A percentile compares a stretch with the other conserved stretches of the same genome.
Conservation (phyloP, 2,888 invertebrate species). For the Ptilodon capucinus region DNA sequence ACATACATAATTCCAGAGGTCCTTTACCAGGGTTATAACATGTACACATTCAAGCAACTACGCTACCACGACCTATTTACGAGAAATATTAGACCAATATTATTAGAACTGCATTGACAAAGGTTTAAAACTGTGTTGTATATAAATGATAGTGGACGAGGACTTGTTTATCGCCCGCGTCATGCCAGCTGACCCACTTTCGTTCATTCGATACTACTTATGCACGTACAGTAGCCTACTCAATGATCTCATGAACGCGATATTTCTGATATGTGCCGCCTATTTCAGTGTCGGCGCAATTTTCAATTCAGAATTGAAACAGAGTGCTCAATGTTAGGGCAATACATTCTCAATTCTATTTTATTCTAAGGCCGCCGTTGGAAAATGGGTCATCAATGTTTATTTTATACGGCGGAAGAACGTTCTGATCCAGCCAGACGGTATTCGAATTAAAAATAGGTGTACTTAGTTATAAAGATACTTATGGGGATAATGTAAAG, state of each 20-base stretch:
- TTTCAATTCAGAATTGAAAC: slow-evolving; percentile 40
- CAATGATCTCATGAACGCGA: slow-evolving; percentile 56
- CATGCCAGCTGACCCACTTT: slow-evolving; percentile 77
- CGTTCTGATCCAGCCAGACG: background rate
- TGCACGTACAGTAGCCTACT: slow-evolving; percentile 37
- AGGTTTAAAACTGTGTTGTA: slow-evolving; percentile 34
- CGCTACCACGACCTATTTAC: too few species aligned
- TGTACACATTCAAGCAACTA: too few species aligned
- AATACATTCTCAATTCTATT: slow-evolving; percentile 43
- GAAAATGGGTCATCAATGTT: slow-evolving; percentile 38
- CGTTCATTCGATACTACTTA: slow-evolving; percentile 71
- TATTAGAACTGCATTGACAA: slow-evolving; percentile 3
- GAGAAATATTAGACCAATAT: too few species aligned
- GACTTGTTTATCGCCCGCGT: slow-evolving; percentile 76
- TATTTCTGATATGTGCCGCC: slow-evolving; percentile 48
- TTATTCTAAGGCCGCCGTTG: slow-evolving; percentile 42
- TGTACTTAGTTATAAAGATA: background rate
- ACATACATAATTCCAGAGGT: too few species aligned
- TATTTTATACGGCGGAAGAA: slow-evolving; percentile 13
- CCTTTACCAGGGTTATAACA: too few species aligned
- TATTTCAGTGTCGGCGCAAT: slow-evolving; percentile 44
- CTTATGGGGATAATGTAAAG: background rate
- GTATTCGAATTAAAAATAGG: background rate
- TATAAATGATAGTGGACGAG: slow-evolving; percentile 75
- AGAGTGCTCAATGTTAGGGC: slow-evolving; percentile 37